These are phyloP conservation scores for Xestia rhomboidea DNA, from an alignment of 2,888 invertebrate genomes.

Conservation along the genomic window DNA sequence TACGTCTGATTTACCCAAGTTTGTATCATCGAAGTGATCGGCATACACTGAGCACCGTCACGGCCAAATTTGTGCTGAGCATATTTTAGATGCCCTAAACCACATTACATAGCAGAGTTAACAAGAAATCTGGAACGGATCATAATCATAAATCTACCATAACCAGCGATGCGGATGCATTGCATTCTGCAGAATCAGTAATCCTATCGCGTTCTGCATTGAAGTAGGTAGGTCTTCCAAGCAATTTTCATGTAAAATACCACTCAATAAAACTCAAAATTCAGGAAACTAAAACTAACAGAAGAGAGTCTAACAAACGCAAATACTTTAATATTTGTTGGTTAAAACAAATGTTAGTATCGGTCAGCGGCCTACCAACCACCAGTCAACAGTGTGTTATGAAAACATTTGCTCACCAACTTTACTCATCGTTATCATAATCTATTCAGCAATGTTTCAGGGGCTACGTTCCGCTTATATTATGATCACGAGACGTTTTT, in stretches of 20 bases:
- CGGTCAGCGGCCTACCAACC: slow-evolving; percentile 29
- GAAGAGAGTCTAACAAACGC: not conserved
- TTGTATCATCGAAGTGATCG: no score
- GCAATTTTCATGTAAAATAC: not conserved
- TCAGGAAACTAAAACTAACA: not conserved
- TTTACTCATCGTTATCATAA: slow-evolving; percentile 49
- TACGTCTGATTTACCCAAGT: not conserved
- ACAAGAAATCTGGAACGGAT: not conserved
- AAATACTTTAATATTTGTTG: slow-evolving; percentile 1
- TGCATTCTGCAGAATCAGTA: slow-evolving; percentile 1
- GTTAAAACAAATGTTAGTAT: slow-evolving; percentile 10
- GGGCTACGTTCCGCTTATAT: not conserved
- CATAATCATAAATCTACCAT: slow-evolving; percentile 9
- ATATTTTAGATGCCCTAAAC: not conserved
- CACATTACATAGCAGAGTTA: not conserved
- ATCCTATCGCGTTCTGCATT: no score
- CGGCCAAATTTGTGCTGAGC: no score
- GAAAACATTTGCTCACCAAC: slow-evolving; percentile 58
- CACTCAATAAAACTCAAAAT: not conserved
- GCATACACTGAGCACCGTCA: no score
- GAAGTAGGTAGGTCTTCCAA: not conserved
- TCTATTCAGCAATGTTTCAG: slow-evolving; percentile 23
- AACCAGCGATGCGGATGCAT: not conserved
- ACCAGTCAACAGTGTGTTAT: slow-evolving; percentile 46
- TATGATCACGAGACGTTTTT: slow-evolving; percentile 7